Base-by-base conservation (phyloP, 2,888 invertebrate genomes). In the Clivina fossor region DNA sequence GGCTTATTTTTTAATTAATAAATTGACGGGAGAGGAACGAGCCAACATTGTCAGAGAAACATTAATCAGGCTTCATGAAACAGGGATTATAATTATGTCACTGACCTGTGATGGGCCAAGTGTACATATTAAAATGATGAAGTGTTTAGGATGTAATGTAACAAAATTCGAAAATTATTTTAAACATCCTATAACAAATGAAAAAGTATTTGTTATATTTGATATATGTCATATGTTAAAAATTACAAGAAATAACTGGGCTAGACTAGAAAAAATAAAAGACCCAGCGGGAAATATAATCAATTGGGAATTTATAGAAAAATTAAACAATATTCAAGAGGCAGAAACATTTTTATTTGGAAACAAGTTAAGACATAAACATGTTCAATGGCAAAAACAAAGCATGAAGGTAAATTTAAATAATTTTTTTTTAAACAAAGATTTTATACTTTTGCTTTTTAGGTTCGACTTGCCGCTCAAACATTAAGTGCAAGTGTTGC, bases 131-230 rank as follows among this genome's bases (percentile, higher is more conserved):
- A 32, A 32, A 32, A 32, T 32, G 32, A 4, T 32, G 32, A 32
- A 32, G 13, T 11, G 32, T 32, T 32, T 32, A 32, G 4, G 32
- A 11, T 32, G 4, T 8, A 32, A 32, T 32, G 9, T 32, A 32
- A 3, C 32, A 32, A 4, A 13, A 13, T 32, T 32, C 32, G 32
- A 8, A 32, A n/a, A n/a, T n/a, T n/a, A n/a, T n/a, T n/a, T n/a
- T n/a, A n/a, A n/a, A n/a, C 9, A 32, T 32, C 32, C 32, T 11
- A 13, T 32, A 32, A 13, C n/a, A n/a, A 32, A 32, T 13, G n/a
- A n/a, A 11, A 32, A 32, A 32, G 13, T 32, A 32, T 32, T 11
- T 32, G 32, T 32, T 11, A 32, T 32, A 32, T 32, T 32, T 32
- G 32, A 32, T 32, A 8, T 32, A 8, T 32, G 32, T 32, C 32